Percentiles rank a stretch among this genome's conserved stretches.
Conservation (phyloP, 2,113 vertebrate species). For the Narcine bancroftii region DNA sequence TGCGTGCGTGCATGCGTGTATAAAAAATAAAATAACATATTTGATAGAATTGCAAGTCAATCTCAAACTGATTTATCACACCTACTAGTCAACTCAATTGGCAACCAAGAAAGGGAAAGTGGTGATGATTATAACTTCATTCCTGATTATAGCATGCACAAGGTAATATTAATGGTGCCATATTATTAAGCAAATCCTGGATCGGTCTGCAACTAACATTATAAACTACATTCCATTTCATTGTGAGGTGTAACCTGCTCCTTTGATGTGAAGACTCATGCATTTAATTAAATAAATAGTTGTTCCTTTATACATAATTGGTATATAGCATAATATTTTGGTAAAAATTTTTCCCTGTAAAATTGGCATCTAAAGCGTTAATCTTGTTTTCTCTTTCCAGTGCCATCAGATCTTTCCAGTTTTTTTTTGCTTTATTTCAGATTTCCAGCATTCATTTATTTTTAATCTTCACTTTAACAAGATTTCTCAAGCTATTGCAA, state of each 20-base stretch:
- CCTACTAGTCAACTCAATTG: neutral
- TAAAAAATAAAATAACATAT: too few relatives aligned
- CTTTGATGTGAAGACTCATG: neutral
- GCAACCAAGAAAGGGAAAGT: neutral
- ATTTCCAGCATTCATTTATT: neutral
- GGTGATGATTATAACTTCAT: neutral
- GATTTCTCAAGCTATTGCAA: constrained; percentile 24
- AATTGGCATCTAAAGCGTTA: neutral
- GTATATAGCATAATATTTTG: neutral
- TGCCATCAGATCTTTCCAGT: neutral
- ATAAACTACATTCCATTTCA: neutral
- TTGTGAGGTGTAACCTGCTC: neutral
- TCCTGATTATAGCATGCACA: neutral
- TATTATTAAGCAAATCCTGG: neutral
- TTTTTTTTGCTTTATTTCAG: neutral
- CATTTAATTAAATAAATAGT: neutral
- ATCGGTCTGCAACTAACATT: neutral
- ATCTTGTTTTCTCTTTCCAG: neutral
- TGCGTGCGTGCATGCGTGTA: too few relatives aligned
- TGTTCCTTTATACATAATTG: neutral
- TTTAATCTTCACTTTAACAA: constrained; percentile 11
- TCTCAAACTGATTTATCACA: neutral
- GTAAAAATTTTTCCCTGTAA: neutral
- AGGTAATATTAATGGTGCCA: neutral
- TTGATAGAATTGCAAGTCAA: too few relatives aligned